Evolutionary conservation across 2,888 invertebrate species (phyloP).

Genomic region (Nowickia ferox): DNA sequence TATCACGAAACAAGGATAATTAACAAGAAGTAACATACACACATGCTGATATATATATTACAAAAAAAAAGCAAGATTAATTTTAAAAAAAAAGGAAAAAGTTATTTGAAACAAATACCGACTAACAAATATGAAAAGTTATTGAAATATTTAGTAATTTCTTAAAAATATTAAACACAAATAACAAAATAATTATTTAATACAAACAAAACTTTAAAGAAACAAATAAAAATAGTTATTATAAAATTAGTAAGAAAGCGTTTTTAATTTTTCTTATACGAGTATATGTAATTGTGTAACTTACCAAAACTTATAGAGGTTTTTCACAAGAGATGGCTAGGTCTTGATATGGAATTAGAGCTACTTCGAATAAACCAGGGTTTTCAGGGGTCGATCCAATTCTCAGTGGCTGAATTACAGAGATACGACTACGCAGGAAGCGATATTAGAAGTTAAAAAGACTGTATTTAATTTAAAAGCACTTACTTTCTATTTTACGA

Average conservation of each 20-base stretch:
- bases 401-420: too few species aligned
- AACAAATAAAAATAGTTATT: conserved; percentile 62
- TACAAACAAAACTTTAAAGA: conserved; percentile 42
- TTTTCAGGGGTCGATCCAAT: too few species aligned
- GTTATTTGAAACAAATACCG: conserved; percentile 53
- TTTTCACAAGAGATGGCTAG: too few species aligned
- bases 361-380: too few species aligned
- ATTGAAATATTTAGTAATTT: conserved; percentile 64
- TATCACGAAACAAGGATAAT: conserved; percentile 54
- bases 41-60: conserved; percentile 55
- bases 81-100: conserved; percentile 46
- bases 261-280: conserved; percentile 25
- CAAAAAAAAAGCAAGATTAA: conserved; percentile 54
- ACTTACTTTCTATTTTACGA: too few species aligned
- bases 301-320: neutral
- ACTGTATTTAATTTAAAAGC: too few species aligned
- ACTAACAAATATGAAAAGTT: conserved; percentile 47
- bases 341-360: too few species aligned
- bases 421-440: too few species aligned
- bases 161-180: conserved; percentile 50
- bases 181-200: conserved; percentile 62
- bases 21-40: conserved; percentile 46
- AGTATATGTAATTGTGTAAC: neutral
- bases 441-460: too few species aligned
- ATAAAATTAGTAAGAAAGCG: conserved; percentile 6